Percentiles rank a stretch among this genome's conserved stretches.
phyloP scores from a whole-genome alignment of 2,797 vertebrate species.

The Menidia menidia region DNA sequence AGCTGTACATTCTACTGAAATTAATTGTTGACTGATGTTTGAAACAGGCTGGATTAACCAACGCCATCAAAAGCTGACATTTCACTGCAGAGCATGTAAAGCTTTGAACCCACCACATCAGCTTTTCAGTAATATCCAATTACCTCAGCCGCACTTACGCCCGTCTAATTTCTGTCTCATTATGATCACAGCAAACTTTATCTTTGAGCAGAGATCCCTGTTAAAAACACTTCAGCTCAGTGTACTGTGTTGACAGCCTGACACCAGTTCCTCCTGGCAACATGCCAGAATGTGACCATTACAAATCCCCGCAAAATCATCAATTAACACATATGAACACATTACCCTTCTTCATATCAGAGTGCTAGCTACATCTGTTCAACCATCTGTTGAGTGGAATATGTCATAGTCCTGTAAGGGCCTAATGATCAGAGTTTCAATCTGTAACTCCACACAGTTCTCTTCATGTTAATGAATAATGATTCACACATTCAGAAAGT shows the following conservation, averaged over 20 bases:
- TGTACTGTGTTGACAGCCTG: slow-evolving; percentile 39
- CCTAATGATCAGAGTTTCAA: neutral
- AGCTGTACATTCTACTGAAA: neutral
- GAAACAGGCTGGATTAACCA: slow-evolving; percentile 9
- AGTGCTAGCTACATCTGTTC: slow-evolving; percentile 30
- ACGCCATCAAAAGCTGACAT: neutral
- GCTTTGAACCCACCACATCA: neutral
- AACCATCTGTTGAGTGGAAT: slow-evolving; percentile 52
- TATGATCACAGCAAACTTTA: slow-evolving; percentile 7
- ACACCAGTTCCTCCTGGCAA: slow-evolving; percentile 31
- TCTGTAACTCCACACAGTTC: neutral
- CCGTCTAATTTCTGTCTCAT: slow-evolving; percentile 25
- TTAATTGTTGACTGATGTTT: neutral
- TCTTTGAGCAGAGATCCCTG: slow-evolving; percentile 14
- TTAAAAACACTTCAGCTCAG: slow-evolving; percentile 34
- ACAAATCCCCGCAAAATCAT: slow-evolving; percentile 53
- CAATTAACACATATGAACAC: slow-evolving; percentile 59
- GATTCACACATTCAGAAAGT: neutral
- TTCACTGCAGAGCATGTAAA: neutral
- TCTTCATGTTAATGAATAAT: slow-evolving; percentile 27
- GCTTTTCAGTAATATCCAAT: slow-evolving; percentile 24
- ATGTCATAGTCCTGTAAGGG: slow-evolving; percentile 8
- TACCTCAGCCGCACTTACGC: slow-evolving; percentile 16
- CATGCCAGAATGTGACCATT: slow-evolving; percentile 38
- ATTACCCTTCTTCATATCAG: slow-evolving; percentile 40